A percentile compares a stretch with the other conserved stretches of the same genome.
phyloP scores from a whole-genome alignment of 2,797 vertebrate species.

The Microctenopoma stevenorrisi region DNA sequence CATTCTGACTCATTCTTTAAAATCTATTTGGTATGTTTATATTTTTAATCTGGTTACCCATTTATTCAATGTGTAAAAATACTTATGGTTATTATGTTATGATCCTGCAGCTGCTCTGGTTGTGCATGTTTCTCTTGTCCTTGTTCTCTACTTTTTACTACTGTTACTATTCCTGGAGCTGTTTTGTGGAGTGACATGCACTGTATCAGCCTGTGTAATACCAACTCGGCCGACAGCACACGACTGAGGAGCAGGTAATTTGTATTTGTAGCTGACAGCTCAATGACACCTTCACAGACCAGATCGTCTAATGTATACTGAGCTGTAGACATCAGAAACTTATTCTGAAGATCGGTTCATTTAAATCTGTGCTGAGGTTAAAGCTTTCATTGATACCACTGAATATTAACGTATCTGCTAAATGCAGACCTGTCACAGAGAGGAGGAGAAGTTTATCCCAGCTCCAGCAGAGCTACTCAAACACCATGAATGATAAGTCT shows the following conservation, averaged over 20 bases:
- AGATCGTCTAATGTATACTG: neutral
- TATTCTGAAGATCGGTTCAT: constrained; percentile 10
- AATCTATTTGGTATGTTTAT: neutral
- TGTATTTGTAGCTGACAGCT: constrained; percentile 3
- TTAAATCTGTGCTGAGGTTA: constrained; percentile 8
- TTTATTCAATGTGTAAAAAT: no score
- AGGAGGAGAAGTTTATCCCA: constrained; percentile 20
- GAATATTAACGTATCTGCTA: constrained; percentile 28
- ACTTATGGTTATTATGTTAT: no score
- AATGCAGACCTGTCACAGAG: constrained; percentile 19
- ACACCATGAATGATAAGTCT: constrained; percentile 17
- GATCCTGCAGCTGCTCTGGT: neutral
- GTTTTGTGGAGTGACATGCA: constrained; percentile 13
- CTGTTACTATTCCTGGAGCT: constrained; percentile 5
- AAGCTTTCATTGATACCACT: constrained; percentile 4
- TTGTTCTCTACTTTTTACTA: neutral
- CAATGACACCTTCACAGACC: constrained; percentile 6
- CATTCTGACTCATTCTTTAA: neutral
- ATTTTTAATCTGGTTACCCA: neutral
- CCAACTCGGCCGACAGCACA: constrained; percentile 13
- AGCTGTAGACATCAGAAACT: constrained; percentile 5
- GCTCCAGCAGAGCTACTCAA: neutral
- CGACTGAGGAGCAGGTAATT: constrained; percentile 14
- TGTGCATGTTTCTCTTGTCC: neutral
- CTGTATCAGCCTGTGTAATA: constrained; percentile 8